phyloP scores from a whole-genome alignment of 1,140 invertebrate species.

The Trichonephila inaurata region DNA sequence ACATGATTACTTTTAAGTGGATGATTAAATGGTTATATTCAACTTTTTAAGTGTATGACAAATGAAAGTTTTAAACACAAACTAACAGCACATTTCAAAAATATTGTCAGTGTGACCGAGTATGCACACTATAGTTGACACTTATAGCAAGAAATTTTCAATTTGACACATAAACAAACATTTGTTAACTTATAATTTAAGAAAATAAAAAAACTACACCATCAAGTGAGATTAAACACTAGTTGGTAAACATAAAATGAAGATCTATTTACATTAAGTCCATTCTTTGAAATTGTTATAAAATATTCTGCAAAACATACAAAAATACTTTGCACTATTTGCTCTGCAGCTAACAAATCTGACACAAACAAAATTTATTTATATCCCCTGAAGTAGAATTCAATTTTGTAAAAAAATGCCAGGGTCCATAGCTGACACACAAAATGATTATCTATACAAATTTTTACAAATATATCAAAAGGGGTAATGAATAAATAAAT shows the following conservation, averaged over 20 bases:
- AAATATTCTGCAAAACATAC: slow-evolving; percentile 73
- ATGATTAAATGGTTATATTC: background rate
- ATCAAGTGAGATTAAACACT: slow-evolving; percentile 12
- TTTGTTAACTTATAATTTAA: background rate
- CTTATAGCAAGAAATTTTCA: slow-evolving; percentile 18
- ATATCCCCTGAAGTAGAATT: slow-evolving; percentile 17
- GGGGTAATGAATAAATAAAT: slow-evolving; percentile 54
- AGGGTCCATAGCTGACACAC: background rate
- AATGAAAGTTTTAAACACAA: background rate
- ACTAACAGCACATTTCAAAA: background rate
- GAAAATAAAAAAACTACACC: background rate
- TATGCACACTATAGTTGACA: slow-evolving; percentile 16
- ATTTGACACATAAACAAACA: background rate
- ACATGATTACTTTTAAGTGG: background rate
- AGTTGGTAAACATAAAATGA: slow-evolving; percentile 6
- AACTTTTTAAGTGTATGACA: background rate
- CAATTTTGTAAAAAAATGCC: slow-evolving; percentile 42
- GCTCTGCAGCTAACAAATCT: slow-evolving; percentile 6
- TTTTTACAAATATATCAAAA: slow-evolving; percentile 60
- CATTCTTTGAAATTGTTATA: slow-evolving; percentile 59
- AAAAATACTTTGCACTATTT: slow-evolving; percentile 73
- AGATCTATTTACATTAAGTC: slow-evolving; percentile 69
- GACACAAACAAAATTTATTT: slow-evolving; percentile 55
- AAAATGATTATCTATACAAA: slow-evolving; percentile 52
- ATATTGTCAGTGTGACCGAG: background rate